These are phyloP conservation scores for Danionella dracula DNA, from an alignment of 2,797 vertebrate genomes.

Conservation along the genomic window DNA sequence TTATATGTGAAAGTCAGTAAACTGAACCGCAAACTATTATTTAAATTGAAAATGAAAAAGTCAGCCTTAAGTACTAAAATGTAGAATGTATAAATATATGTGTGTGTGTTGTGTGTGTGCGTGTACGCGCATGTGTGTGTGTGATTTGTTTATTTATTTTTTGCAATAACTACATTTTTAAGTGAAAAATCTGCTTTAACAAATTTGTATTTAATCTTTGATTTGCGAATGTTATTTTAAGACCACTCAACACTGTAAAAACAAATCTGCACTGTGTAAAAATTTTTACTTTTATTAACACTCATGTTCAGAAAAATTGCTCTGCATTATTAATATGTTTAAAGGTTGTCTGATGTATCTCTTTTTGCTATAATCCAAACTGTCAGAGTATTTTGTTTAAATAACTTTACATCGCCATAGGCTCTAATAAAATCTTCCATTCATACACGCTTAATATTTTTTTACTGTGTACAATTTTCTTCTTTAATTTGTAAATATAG, in stretches of 20 bases:
- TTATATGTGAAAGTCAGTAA: too few relatives aligned
- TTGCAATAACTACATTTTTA: too few relatives aligned
- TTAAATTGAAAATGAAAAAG: too few relatives aligned
- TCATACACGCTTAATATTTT: neutral
- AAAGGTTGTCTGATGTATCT: neutral
- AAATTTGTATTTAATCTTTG: neutral
- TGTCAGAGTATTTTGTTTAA: constrained; percentile 9
- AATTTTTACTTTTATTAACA: neutral
- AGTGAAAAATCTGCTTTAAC: too few relatives aligned
- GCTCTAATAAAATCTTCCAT: neutral
- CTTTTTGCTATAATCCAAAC: neutral
- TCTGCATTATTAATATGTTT: constrained; percentile 14
- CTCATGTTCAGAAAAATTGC: constrained; percentile 6
- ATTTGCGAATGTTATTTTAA: constrained; percentile 1
- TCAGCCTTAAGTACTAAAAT: too few relatives aligned
- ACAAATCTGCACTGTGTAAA: neutral
- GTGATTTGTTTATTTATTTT: too few relatives aligned
- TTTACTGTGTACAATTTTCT: constrained; percentile 3
- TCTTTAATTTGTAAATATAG: constrained; percentile 8
- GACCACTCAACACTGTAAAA: neutral
- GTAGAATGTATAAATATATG: too few relatives aligned
- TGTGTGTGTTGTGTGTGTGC: too few relatives aligned
- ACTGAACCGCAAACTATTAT: too few relatives aligned
- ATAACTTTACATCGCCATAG: constrained; percentile 1
- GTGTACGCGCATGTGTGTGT: too few relatives aligned